Evolutionary conservation across 92 coral and sea anemone genomes (phyloP).

Genomic region (Diadumene lineata): DNA sequence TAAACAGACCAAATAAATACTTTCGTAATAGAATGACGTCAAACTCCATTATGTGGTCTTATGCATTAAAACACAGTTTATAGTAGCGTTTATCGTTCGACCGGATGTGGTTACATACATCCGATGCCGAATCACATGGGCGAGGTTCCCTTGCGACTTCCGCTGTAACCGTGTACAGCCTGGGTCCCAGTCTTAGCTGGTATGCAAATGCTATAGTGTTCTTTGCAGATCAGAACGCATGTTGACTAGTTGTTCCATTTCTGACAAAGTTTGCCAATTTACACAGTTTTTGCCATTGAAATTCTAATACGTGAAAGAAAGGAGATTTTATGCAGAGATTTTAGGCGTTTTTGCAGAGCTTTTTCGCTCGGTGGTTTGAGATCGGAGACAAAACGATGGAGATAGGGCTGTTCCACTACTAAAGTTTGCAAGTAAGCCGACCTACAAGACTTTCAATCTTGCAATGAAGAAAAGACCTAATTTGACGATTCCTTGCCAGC

Average conservation of each 20-base stretch:
- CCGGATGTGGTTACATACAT: neutral
- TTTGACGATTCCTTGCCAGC: conserved; percentile 54
- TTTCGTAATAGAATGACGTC: neutral
- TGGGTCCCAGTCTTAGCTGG: conserved; percentile 24
- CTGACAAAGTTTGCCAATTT: conserved; percentile 15
- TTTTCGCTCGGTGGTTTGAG: conserved; percentile 22
- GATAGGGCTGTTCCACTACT: conserved; percentile 40
- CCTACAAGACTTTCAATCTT: conserved; percentile 14
- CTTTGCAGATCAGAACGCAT: conserved; percentile 12
- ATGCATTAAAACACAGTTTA: too few species aligned
- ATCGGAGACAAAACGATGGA: conserved; percentile 21
- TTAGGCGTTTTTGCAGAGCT: conserved; percentile 31
- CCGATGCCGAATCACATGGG: conserved; percentile 2
- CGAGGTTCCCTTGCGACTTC: conserved; percentile 17
- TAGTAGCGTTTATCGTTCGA: neutral
- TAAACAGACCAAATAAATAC: neutral
- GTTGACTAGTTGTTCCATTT: conserved; percentile 23
- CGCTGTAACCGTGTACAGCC: conserved; percentile 7
- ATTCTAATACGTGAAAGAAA: neutral
- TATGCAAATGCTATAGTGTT: conserved; percentile 17
- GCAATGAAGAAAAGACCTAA: conserved; percentile 56
- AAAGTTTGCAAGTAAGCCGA: conserved; percentile 18
- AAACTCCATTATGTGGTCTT: neutral
- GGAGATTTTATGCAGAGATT: conserved; percentile 28
- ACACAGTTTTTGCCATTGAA: neutral